Percentiles rank a stretch among this genome's conserved stretches.
phyloP scores from a whole-genome alignment of 1,140 invertebrate genomes.

The Brachionus koreanus region DNA sequence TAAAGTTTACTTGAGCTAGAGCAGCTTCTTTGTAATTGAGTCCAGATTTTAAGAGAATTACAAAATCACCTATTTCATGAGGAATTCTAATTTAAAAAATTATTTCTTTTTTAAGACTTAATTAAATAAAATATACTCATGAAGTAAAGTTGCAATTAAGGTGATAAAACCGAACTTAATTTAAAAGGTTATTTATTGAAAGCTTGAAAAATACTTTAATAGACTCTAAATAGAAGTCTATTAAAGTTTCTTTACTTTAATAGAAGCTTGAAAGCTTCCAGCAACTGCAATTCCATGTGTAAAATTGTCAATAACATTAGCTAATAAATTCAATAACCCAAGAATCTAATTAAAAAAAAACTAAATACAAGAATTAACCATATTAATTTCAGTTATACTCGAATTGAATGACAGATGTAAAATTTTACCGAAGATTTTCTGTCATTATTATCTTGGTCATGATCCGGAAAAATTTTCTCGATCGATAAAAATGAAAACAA shows the following conservation, averaged over 20 bases:
- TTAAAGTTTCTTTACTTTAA: background rate
- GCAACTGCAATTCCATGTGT: conserved; percentile 91
- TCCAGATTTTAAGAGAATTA: conserved; percentile 79
- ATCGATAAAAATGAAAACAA: conserved; percentile 85
- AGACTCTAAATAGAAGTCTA: too few relatives aligned
- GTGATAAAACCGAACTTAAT: conserved; percentile 76
- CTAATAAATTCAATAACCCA: conserved; percentile 87
- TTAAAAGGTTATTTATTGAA: conserved; percentile 68
- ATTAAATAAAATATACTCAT: conserved; percentile 66
- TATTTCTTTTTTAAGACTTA: too few relatives aligned
- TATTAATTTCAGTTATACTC: background rate
- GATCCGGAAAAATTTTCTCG: conserved; percentile 71
- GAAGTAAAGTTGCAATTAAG: conserved; percentile 87
- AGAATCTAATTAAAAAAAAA: conserved; percentile 64
- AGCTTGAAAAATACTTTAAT: background rate
- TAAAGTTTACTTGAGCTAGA: conserved; percentile 66
- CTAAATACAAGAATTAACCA: background rate
- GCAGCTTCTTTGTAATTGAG: conserved; percentile 88
- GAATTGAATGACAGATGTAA: background rate
- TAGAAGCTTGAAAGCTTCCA: conserved; percentile 79
- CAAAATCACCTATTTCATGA: conserved; percentile 95
- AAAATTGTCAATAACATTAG: conserved; percentile 95
- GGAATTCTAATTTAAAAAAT: conserved; percentile 65
- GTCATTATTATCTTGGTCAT: conserved; percentile 49
- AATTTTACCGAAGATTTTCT: conserved; percentile 27